Evolutionary conservation across 2,888 invertebrate species (phyloP).

Genomic region (Drosophila differens): DNA sequence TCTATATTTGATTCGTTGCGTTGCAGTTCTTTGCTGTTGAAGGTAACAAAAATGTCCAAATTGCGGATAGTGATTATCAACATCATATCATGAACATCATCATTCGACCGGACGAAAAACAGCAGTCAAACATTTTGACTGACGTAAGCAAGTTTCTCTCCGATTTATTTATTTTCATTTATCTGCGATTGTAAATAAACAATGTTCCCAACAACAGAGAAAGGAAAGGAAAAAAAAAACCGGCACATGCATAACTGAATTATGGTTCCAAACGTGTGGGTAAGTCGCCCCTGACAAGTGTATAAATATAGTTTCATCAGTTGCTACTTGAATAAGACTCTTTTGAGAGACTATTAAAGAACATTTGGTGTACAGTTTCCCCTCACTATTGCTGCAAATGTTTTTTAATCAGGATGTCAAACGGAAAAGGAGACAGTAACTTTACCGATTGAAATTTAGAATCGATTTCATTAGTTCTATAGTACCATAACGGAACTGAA

Average conservation of each 20-base stretch:
- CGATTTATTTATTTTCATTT: constrained; percentile 24
- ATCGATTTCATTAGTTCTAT: neutral
- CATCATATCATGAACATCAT: neutral
- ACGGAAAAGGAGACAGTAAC: neutral
- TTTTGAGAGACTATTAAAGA: neutral
- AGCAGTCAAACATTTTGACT: constrained; percentile 25
- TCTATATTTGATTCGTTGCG: constrained; percentile 4
- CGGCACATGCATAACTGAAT: constrained; percentile 41
- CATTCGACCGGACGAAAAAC: neutral
- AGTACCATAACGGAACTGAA: neutral
- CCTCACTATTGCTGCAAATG: neutral
- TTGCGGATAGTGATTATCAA: neutral
- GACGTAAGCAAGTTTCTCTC: constrained; percentile 43
- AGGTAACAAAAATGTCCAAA: constrained; percentile 12
- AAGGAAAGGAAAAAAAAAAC: neutral
- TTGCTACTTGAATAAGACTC: neutral
- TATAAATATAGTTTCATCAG: neutral
- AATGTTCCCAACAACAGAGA: constrained; percentile 4
- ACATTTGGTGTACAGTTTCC: neutral
- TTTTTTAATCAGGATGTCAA: neutral
- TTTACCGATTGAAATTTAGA: neutral
- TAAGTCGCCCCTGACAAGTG: neutral
- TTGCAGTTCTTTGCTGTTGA: neutral
- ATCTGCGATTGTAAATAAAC: constrained; percentile 31
- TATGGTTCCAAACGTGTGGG: constrained; percentile 34